Percentiles rank a stretch among this genome's conserved stretches.
These are phyloP conservation scores for Batillaria attramentaria DNA, from an alignment of 1,140 invertebrate genomes.

Conservation along the genomic window DNA sequence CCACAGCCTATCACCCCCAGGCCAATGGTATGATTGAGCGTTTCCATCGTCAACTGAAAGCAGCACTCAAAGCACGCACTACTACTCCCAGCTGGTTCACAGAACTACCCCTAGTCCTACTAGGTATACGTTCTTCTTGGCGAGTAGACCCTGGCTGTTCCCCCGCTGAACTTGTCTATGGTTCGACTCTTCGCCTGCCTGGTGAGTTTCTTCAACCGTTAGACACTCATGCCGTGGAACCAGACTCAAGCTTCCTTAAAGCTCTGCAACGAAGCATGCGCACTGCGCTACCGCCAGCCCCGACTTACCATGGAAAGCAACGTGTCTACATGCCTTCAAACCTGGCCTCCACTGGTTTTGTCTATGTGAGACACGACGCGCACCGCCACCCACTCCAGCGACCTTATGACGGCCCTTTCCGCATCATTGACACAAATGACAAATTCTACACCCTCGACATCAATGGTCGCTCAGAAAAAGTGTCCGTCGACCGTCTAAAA, in stretches of 20 bases:
- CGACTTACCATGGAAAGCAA: background rate
- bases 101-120: slow-evolving; percentile 23
- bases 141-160: slow-evolving; percentile 27
- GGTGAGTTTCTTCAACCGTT: slow-evolving; percentile 19
- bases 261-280: slow-evolving; percentile 22
- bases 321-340: slow-evolving; percentile 26
- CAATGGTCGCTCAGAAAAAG: slow-evolving; percentile 14
- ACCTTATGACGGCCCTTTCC: slow-evolving; percentile 37
- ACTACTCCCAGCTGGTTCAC: background rate
- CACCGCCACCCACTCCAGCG: background rate
- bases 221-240: background rate
- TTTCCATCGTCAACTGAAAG: slow-evolving; percentile 33
- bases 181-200: slow-evolving; percentile 25
- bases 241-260: background rate
- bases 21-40: slow-evolving; percentile 37
- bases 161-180: slow-evolving; percentile 32
- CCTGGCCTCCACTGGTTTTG: slow-evolving; percentile 16
- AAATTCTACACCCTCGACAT: slow-evolving; percentile 23
- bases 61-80: slow-evolving; percentile 18
- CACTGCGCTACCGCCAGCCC: background rate
- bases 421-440: slow-evolving; percentile 10
- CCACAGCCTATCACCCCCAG: slow-evolving; percentile 32
- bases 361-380: slow-evolving; percentile 28
- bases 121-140: slow-evolving; percentile 23
- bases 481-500: slow-evolving; percentile 34